These are phyloP conservation scores for Nephila pilipes DNA, from an alignment of 1,140 invertebrate genomes.

Conservation along the genomic window DNA sequence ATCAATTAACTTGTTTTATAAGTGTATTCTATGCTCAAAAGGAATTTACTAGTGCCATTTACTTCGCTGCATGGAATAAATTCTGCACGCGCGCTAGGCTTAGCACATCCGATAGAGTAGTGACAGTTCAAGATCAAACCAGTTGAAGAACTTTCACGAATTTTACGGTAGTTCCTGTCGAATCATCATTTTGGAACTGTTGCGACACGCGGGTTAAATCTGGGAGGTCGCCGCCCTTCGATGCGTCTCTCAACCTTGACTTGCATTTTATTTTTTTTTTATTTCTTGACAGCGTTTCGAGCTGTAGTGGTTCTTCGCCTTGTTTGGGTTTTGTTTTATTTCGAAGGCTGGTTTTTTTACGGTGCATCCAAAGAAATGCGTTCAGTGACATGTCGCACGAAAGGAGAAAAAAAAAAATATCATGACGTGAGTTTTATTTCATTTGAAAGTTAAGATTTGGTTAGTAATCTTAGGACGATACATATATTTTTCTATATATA, in stretches of 20 bases:
- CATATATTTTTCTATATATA: too few species aligned
- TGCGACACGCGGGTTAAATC: not conserved
- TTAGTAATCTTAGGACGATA: too few species aligned
- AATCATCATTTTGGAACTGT: not conserved
- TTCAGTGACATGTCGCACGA: too few species aligned
- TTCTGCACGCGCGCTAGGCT: too few species aligned
- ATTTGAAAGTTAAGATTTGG: too few species aligned
- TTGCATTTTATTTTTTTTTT: not conserved
- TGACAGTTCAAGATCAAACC: constrained; percentile 15
- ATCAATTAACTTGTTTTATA: too few species aligned
- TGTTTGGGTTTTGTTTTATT: not conserved
- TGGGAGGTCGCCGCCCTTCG: not conserved
- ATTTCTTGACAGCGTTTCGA: not conserved
- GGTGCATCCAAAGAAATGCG: not conserved
- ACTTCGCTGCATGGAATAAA: too few species aligned
- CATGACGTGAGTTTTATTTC: too few species aligned
- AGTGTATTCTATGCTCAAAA: too few species aligned
- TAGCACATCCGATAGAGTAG: too few species aligned
- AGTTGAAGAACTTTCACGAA: not conserved
- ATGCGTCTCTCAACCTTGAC: not conserved
- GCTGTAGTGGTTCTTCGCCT: not conserved
- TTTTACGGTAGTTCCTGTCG: not conserved
- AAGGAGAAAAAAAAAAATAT: too few species aligned
- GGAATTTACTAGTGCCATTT: too few species aligned
- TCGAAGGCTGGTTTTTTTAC: not conserved